Base-by-base conservation (phyloP, 2,113 vertebrate species). In the Nyctibius bracteatus region DNA sequence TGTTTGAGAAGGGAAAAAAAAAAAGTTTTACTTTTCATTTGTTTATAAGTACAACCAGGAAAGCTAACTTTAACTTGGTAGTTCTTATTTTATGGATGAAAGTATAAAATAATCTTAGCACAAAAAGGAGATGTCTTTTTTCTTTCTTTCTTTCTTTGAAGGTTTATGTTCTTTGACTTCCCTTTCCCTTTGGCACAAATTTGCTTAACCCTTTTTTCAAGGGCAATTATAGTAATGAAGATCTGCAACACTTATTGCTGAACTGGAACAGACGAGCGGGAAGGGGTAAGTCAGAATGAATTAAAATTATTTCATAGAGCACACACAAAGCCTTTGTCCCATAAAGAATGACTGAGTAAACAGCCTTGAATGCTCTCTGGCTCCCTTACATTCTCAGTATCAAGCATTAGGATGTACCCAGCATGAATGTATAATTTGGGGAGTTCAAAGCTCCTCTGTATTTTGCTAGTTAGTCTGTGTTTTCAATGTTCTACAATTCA, bases 301-400 rank as follows among this genome's bases (percentile, higher is more conserved):
- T 97, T 91, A 95, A 94, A 96, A 92, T 96, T 74, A 94, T 87
- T 97, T 97, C 85, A 91, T 0, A 75, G 88, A 96, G 75, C 28
- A 65, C 62, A 67, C 33, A 74, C 66, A 94, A 91, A 97, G 94
- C 81, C 81, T 81, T 65, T 95, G 86, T 96, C 86, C 95, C 61
- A 81, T 79, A 33, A 81, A 85, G 61, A 96, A 90, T 81, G 88
- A 72, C 74, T 81, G 61, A 37, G 25, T 84, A 92, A 90, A 66
- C 73, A 86, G 37, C 55, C 54, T 72, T 96, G 63, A 62, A 75
- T 0, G 0, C 2, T 8, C 44, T 59, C 61, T 59, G 18, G 19
- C 12, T 90, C 35, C 63, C 39, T 54, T 57, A 8, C 0, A 2
- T 70, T 94, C 47, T 93, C 55, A 65, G n/a, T 14, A 11, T 39